Evolutionary conservation across 64 coral and sea anemone genomes (phyloP), one percentile per base, ranked within the genome.

Genomic region (Actinia equina): DNA sequence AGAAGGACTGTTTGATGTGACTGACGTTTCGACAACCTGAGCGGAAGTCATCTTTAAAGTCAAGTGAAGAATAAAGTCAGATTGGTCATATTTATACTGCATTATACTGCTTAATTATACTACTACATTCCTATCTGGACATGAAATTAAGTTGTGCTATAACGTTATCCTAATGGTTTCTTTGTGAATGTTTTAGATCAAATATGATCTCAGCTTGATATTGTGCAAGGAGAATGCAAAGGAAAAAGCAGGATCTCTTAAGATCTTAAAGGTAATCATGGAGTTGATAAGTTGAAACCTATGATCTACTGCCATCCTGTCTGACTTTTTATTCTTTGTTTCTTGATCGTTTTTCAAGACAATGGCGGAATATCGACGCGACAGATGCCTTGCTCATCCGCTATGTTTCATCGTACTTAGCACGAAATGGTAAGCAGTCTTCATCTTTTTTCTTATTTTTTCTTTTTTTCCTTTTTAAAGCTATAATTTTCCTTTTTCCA

Each of bases 151-250:
- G 30, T 37, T 37, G 30, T 37, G 30, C 30, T 37, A 57, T 57
- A 12, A 65, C n/a, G 7, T 8, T 65, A 14, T 65, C 19, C n/a
- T 8, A 23, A 37, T 9, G 6, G 19, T 23, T 9, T 65, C 15
- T 74, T 74, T 30, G 22, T 74, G n/a, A 44, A 26, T 41, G 43
- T n/a, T 52, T 18, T 52, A 92, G 90, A 53, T 92, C 30, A 83
- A 74, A 83, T 92, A 92, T 52, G 90, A 92, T n/a, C 20, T 92
- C 59, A 92, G 80, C 42, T 76, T 92, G 15, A 80, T 92, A 25
- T 85, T 87, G 43, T 65, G 90, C 3, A 86, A 83, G 57, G 89
- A 91, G 6, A 44, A 19, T 45, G 8, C 86, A 10, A 87, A 81
- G 59, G 10, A 83, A 61, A 84, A 86, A 44, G 84, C 63, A 74